Evolutionary conservation across 2,113 vertebrate genomes (phyloP).

Genomic region (Strix uralensis): DNA sequence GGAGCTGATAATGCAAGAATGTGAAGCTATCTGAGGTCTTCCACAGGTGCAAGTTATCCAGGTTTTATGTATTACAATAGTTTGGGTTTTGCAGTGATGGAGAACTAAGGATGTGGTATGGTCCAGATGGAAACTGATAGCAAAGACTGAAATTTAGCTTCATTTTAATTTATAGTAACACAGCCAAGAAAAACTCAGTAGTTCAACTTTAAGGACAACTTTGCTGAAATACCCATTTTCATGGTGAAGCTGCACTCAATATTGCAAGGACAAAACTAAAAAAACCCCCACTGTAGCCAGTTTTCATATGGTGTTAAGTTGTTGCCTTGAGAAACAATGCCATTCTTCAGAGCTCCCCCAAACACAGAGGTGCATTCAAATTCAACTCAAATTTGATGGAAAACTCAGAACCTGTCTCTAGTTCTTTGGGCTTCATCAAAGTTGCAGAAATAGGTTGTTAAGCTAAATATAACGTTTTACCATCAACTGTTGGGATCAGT

Average conservation of each 20-base stretch:
- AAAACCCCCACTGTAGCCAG: not conserved
- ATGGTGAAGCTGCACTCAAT: not conserved
- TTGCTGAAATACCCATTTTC: not conserved
- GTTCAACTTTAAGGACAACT: not conserved
- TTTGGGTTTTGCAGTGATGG: not conserved
- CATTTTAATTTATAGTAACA: not conserved
- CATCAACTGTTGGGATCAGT: not conserved
- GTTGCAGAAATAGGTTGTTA: not conserved
- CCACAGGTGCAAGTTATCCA: not conserved
- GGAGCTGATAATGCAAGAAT: not conserved
- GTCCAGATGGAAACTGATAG: not conserved
- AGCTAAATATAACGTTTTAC: not conserved
- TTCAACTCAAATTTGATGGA: not conserved
- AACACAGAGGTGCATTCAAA: not conserved
- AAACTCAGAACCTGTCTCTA: not conserved
- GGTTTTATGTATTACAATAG: not conserved
- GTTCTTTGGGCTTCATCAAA: not conserved
- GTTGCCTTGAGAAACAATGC: not conserved
- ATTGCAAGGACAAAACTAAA: not conserved
- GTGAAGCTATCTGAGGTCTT: not conserved
- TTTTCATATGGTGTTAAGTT: not conserved
- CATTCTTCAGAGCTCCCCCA: not conserved
- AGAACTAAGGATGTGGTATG: not conserved
- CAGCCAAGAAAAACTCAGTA: not conserved
- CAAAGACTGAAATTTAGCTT: not conserved